Percentiles rank a stretch among this genome's conserved stretches.
Evolutionary conservation across 2,113 vertebrate genomes (phyloP).

Genomic region (Calypte anna): DNA sequence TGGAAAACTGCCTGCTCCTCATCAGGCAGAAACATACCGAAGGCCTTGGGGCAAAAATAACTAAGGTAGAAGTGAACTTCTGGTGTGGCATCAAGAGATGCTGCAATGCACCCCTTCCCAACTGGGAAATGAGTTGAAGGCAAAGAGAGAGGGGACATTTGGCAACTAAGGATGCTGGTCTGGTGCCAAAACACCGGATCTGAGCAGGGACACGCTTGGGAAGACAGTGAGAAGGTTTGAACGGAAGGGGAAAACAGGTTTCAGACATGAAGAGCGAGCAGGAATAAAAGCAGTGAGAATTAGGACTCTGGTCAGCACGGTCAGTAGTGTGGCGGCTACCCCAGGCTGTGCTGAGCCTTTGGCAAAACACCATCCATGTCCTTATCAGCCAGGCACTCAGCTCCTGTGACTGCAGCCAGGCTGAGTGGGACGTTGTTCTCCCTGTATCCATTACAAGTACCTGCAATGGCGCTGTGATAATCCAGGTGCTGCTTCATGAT

Average conservation of each 20-base stretch:
- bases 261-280: neutral
- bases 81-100: neutral
- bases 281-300: neutral
- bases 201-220: neutral
- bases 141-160: neutral
- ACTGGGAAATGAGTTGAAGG: neutral
- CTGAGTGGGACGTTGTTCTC: fast-evolving
- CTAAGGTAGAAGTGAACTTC: neutral
- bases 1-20: neutral
- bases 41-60: neutral
- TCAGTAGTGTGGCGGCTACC: neutral
- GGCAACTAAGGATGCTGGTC: neutral
- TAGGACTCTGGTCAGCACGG: neutral
- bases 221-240: neutral
- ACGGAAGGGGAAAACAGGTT: neutral
- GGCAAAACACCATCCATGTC: neutral
- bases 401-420: neutral
- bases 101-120: neutral
- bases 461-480: neutral
- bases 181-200: neutral
- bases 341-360: neutral
- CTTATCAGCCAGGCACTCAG: neutral
- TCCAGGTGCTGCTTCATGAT: neutral
- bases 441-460: too few species aligned
- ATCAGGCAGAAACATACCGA: fast-evolving